Evolutionary conservation across 2,888 invertebrate genomes (phyloP).

Genomic region (Drosophila limbata): DNA sequence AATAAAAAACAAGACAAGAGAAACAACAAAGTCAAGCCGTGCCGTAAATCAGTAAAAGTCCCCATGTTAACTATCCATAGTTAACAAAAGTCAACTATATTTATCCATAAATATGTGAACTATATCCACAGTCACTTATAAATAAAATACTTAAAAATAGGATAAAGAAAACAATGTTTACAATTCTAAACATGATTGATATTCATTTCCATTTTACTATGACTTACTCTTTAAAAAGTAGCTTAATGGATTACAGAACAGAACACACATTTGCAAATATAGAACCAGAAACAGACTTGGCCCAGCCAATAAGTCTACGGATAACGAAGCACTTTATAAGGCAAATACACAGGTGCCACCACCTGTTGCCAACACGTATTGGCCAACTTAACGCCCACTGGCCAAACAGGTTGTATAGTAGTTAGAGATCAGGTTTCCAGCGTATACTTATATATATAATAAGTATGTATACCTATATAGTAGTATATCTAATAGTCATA

Average conservation of each 20-base stretch:
- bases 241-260: constrained; percentile 12
- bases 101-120: not conserved
- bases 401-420: constrained; percentile 59
- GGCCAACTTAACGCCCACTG: constrained; percentile 64
- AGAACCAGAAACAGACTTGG: constrained; percentile 31
- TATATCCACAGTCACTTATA: not conserved
- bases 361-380: constrained; percentile 61
- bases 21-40: constrained; percentile 16
- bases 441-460: not conserved
- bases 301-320: constrained; percentile 54
- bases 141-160: not conserved
- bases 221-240: not conserved
- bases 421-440: constrained; percentile 50
- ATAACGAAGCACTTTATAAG: constrained; percentile 41
- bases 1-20: constrained; percentile 12
- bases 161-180: not conserved
- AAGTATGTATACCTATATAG: constrained; percentile 7
- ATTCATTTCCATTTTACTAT: not conserved
- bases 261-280: constrained; percentile 5
- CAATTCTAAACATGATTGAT: not conserved
- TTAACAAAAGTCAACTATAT: constrained; percentile 2
- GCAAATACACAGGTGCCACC: constrained; percentile 52
- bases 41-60: constrained; percentile 11
- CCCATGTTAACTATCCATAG: not conserved
- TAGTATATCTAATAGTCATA: constrained; percentile 43